Evolutionary conservation across 2,113 vertebrate species (phyloP).

Genomic region (Ictalurus furcatus): DNA sequence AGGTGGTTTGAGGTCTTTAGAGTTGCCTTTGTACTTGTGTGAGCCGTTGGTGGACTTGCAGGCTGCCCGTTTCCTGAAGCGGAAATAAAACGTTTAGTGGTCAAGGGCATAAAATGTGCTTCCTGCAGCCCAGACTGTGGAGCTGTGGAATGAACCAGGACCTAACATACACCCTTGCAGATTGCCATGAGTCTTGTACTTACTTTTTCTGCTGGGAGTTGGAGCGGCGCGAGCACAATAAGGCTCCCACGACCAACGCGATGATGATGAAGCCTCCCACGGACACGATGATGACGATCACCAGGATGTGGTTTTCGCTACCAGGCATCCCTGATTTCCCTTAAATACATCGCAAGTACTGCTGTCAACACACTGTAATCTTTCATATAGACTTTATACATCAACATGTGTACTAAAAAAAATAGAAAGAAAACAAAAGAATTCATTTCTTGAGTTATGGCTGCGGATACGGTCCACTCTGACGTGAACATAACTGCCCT

Average conservation of each 20-base stretch:
- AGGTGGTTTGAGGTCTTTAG: constrained; percentile 96
- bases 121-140: background rate
- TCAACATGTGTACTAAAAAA: background rate
- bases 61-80: constrained; percentile 88
- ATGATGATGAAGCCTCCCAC: constrained; percentile 92
- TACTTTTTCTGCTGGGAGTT: constrained; percentile 97
- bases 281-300: constrained; percentile 92
- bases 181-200: constrained; percentile 40
- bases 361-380: background rate
- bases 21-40: constrained; percentile 97
- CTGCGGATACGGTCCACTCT: background rate
- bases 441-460: background rate
- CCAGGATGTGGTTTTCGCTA: constrained; percentile 84
- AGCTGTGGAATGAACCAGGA: background rate
- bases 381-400: background rate
- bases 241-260: constrained; percentile 88
- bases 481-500: background rate
- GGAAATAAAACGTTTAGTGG: background rate
- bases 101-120: background rate
- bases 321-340: constrained; percentile 85
- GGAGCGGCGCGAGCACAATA: constrained; percentile 91
- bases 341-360: constrained; percentile 52
- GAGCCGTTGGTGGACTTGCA: constrained; percentile 94
- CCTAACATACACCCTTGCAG: background rate
- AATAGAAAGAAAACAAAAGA: background rate